Percentiles rank a stretch among this genome's conserved stretches.
These are phyloP conservation scores for Eretmochelys imbricata DNA, from an alignment of 2,113 vertebrate species.

Conservation along the genomic window DNA sequence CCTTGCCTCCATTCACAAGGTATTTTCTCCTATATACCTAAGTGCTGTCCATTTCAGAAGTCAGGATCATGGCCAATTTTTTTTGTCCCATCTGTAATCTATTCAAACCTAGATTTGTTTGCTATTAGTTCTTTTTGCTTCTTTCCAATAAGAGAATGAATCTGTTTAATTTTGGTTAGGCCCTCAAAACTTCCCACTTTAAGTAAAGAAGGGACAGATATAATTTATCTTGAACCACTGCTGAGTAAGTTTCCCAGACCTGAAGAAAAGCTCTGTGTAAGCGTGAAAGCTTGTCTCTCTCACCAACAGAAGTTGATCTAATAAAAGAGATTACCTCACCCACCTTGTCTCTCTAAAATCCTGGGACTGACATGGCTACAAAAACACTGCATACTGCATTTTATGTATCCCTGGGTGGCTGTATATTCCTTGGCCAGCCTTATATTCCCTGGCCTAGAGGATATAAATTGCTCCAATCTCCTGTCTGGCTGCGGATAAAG, in stretches of 20 bases:
- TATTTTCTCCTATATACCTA: background rate
- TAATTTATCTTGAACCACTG: background rate
- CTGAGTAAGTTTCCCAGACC: background rate
- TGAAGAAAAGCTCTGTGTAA: background rate
- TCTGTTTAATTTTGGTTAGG: background rate
- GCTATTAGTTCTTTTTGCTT: background rate
- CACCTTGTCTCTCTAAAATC: background rate
- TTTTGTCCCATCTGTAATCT: background rate
- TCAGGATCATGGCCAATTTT: background rate
- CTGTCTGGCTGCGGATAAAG: background rate
- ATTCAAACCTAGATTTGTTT: background rate
- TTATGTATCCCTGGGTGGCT: background rate
- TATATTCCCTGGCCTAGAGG: background rate
- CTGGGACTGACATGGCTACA: background rate
- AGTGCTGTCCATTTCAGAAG: background rate
- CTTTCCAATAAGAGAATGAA: background rate
- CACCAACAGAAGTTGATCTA: background rate
- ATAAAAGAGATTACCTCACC: background rate
- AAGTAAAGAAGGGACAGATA: background rate
- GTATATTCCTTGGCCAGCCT: background rate
- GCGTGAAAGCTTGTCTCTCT: background rate
- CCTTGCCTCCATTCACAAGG: background rate
- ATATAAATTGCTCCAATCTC: background rate
- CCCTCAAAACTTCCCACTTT: background rate
- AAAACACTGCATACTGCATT: background rate